Percentiles rank a stretch among this genome's conserved stretches.
Conservation (phyloP, 2,888 invertebrate genomes). For the Andrena fulva region DNA sequence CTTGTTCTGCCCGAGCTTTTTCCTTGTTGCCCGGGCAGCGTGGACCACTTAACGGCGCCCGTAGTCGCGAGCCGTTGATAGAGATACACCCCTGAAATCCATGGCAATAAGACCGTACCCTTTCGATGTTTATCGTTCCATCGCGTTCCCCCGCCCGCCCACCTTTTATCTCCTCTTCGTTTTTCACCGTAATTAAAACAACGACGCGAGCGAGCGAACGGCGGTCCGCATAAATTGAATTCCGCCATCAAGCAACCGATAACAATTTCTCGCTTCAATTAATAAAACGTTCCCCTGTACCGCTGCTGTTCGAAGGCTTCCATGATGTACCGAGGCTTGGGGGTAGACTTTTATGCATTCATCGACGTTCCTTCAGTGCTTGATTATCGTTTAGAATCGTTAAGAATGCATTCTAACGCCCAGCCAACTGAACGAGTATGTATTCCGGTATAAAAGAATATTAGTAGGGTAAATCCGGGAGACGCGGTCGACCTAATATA, state of each 20-base stretch:
- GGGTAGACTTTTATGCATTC: constrained; percentile 8
- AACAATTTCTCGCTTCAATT: constrained; percentile 44
- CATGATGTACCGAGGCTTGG: background rate
- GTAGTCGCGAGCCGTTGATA: constrained; percentile 60
- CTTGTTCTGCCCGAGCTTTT: constrained; percentile 61
- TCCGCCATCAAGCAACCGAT: constrained; percentile 19
- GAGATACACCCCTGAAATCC: constrained; percentile 9
- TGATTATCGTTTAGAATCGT: too few species aligned
- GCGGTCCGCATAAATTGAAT: constrained; percentile 34
- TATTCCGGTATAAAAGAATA: too few species aligned
- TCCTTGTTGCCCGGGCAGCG: constrained; percentile 1
- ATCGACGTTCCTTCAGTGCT: background rate
- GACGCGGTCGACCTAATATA: too few species aligned
- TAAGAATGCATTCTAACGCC: too few species aligned
- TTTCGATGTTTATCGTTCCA: background rate
- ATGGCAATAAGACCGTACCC: background rate
- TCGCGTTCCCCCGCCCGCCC: background rate
- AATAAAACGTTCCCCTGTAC: constrained; percentile 15
- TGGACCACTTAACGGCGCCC: constrained; percentile 64
- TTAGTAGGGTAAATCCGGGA: too few species aligned
- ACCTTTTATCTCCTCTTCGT: background rate
- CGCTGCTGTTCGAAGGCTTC: background rate
- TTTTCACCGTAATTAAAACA: constrained; percentile 26
- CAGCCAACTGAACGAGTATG: too few species aligned
- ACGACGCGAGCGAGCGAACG: constrained; percentile 6